Conservation (phyloP, 2,888 invertebrate species). For the Sesia bembeciformis region DNA sequence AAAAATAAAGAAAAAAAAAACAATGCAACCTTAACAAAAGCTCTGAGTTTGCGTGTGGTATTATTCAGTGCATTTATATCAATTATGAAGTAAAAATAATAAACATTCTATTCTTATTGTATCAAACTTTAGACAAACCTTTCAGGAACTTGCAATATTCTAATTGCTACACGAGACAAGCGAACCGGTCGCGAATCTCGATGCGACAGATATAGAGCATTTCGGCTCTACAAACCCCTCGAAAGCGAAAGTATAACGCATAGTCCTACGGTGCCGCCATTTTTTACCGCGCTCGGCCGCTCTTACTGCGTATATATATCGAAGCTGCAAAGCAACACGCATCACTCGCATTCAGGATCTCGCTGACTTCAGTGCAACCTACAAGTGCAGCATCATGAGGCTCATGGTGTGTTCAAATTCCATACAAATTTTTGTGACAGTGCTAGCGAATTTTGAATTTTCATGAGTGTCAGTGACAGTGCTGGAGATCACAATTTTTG, state of each 20-base stretch:
- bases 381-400: constrained; percentile 70
- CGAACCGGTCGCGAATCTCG: not conserved
- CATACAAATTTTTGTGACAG: constrained; percentile 15
- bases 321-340: constrained; percentile 52
- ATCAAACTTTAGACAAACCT: not conserved
- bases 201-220: constrained; percentile 45
- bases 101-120: too few species aligned
- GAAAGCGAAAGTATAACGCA: constrained; percentile 71
- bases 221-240: constrained; percentile 52
- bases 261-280: constrained; percentile 59
- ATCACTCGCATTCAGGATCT: constrained; percentile 74
- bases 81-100: too few species aligned
- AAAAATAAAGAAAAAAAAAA: too few species aligned
- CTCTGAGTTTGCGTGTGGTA: too few species aligned
- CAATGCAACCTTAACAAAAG: too few species aligned
- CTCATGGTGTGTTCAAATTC: constrained; percentile 59
- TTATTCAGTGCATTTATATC: too few species aligned
- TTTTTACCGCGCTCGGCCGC: constrained; percentile 67
- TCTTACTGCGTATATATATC: constrained; percentile 68
- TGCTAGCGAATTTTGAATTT: constrained; percentile 1
- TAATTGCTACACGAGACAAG: not conserved
- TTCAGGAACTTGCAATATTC: not conserved
- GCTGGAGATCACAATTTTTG: constrained; percentile 13
- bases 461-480: constrained; percentile 3
- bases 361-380: constrained; percentile 72